Conservation (phyloP, 2,888 invertebrate genomes). For the Steinernema hermaphroditum region DNA sequence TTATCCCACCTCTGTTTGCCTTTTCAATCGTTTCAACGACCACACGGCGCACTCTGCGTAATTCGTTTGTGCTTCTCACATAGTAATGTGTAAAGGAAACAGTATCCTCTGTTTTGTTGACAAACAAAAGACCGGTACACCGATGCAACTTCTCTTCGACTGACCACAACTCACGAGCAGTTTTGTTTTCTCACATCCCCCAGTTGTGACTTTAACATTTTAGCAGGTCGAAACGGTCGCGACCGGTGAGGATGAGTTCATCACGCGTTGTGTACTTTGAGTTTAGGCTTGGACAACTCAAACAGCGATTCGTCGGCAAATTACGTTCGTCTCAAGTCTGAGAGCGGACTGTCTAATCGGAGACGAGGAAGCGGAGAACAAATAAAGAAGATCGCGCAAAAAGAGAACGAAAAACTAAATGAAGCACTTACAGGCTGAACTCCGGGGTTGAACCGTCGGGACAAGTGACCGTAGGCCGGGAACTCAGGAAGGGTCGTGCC, state of each 20-base stretch:
- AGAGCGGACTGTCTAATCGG: background rate
- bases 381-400: no score
- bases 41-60: background rate
- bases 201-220: no score
- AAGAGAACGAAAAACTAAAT: background rate
- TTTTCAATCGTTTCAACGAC: background rate
- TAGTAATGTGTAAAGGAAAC: slow-evolving; percentile 4
- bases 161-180: no score
- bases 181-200: no score
- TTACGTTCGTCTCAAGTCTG: background rate
- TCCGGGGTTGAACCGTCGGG: slow-evolving; percentile 62
- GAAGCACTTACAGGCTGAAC: slow-evolving; percentile 54
- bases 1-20: background rate
- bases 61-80: slow-evolving; percentile 1
- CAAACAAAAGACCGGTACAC: slow-evolving; percentile 16
- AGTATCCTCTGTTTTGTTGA: slow-evolving; percentile 3
- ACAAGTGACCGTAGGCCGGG: slow-evolving; percentile 53
- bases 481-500: slow-evolving; percentile 87
- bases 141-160: background rate
- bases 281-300: slow-evolving; percentile 3
- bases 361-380: background rate
- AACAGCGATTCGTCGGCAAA: background rate
- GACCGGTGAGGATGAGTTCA: background rate
- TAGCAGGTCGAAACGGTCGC: no score
- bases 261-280: background rate